A percentile compares a stretch with the other conserved stretches of the same genome.
phyloP scores from a whole-genome alignment of 2,888 invertebrate species.

The Pristionchus japonicus region DNA sequence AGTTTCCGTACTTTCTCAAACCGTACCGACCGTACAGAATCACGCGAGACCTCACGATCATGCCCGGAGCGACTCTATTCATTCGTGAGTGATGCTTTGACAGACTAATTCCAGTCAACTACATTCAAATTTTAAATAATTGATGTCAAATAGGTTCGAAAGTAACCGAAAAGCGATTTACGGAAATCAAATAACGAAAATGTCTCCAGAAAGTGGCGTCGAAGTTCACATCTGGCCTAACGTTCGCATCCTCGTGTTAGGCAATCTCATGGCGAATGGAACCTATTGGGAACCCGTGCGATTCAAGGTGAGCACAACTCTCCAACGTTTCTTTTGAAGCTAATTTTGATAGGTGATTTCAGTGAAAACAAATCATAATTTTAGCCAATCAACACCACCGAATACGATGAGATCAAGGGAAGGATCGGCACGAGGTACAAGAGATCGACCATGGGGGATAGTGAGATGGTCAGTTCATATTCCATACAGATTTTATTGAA shows the following conservation, averaged over 20 bases:
- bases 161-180: no score
- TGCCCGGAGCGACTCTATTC: conserved; percentile 90
- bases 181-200: no score
- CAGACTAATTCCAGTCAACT: background rate
- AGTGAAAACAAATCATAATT: background rate
- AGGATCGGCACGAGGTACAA: conserved; percentile 62
- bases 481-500: background rate
- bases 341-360: no score
- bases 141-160: no score
- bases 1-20: conserved; percentile 65
- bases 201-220: conserved; percentile 82
- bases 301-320: conserved; percentile 41
- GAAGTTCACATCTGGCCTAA: conserved; percentile 93
- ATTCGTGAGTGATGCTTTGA: conserved; percentile 84
- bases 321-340: no score
- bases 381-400: conserved; percentile 74
- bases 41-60: conserved; percentile 91
- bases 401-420: conserved; percentile 63
- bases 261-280: conserved; percentile 89
- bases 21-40: conserved; percentile 83
- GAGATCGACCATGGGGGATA: conserved; percentile 27
- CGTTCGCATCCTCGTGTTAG: conserved; percentile 83
- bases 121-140: no score
- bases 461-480: background rate
- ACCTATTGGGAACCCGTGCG: conserved; percentile 80